Percentiles rank a stretch among this genome's conserved stretches.
Evolutionary conservation across 1,140 invertebrate species (phyloP).

Genomic region (Neelides sp.): DNA sequence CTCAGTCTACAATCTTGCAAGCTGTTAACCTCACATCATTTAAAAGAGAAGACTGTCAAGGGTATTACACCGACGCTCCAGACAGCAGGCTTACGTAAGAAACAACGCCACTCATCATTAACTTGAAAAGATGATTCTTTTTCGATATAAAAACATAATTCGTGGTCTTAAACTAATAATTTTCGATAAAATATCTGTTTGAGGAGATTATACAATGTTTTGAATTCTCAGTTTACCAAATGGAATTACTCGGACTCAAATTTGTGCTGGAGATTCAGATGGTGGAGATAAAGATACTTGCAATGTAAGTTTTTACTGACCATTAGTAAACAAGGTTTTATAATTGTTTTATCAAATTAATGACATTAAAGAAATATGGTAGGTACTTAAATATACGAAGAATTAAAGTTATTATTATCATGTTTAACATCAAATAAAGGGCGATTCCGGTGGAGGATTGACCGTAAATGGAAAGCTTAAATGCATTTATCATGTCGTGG

Average conservation of each 20-base stretch:
- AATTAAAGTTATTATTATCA: too few relatives aligned
- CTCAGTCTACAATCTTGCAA: constrained; percentile 14
- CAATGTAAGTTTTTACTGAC: constrained; percentile 21
- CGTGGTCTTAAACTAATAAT: too few relatives aligned
- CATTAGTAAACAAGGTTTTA: too few relatives aligned
- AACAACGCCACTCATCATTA: too few relatives aligned
- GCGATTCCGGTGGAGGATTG: not conserved
- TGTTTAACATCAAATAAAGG: too few relatives aligned
- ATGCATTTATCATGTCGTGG: not conserved
- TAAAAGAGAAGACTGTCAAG: constrained; percentile 13
- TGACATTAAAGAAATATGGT: too few relatives aligned
- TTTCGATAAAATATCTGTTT: too few relatives aligned
- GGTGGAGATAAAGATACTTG: constrained; percentile 24
- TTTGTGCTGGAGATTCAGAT: constrained; percentile 24
- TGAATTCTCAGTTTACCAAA: constrained; percentile 12
- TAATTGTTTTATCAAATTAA: too few relatives aligned
- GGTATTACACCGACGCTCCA: constrained; percentile 8
- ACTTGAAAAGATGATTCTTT: too few relatives aligned
- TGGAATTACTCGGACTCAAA: constrained; percentile 18
- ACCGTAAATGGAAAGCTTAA: not conserved
- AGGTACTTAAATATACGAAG: too few relatives aligned
- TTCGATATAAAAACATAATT: too few relatives aligned
- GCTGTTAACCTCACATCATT: constrained; percentile 22
- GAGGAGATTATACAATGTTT: constrained; percentile 2
- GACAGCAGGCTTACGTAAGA: constrained; percentile 17